phyloP scores from a whole-genome alignment of 1,140 invertebrate species.

The Drosophila micromelanica region DNA sequence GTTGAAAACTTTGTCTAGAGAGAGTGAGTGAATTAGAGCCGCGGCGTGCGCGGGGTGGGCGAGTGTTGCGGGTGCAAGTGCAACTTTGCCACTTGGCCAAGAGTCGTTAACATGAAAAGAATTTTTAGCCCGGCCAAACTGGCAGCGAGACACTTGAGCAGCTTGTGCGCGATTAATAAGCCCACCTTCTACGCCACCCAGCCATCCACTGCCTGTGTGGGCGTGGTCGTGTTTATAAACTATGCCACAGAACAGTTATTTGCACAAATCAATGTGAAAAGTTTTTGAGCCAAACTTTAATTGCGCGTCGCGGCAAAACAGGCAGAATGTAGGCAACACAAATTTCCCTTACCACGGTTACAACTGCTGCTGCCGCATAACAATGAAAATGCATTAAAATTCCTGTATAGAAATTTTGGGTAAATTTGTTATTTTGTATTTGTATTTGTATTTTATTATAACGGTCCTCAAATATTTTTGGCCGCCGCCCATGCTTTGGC shows the following conservation, averaged over 20 bases:
- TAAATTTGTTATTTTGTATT: conserved; percentile 15
- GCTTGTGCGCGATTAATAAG: conserved; percentile 52
- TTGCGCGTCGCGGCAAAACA: conserved; percentile 47
- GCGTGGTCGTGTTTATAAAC: conserved; percentile 42
- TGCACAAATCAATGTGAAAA: conserved; percentile 76
- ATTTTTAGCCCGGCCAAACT: conserved; percentile 40
- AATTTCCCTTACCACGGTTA: not conserved
- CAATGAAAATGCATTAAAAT: conserved; percentile 79
- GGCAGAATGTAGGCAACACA: conserved; percentile 19
- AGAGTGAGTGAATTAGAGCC: conserved; percentile 65
- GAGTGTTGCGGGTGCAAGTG: conserved; percentile 1
- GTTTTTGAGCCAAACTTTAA: conserved; percentile 70
- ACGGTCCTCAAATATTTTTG: conserved; percentile 60
- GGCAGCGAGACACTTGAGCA: conserved; percentile 23
- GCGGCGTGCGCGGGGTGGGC: not conserved
- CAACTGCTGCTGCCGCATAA: conserved; percentile 20
- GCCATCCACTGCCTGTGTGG: not conserved
- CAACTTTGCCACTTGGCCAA: conserved; percentile 49
- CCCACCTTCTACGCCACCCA: not conserved
- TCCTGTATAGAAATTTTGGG: conserved; percentile 33
- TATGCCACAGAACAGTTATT: conserved; percentile 74
- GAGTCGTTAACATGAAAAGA: conserved; percentile 74
- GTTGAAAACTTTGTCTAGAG: conserved; percentile 66
- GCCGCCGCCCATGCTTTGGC: conserved; percentile 12
- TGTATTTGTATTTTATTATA: conserved; percentile 43